Evolutionary conservation across 2,797 vertebrate species (phyloP).

Genomic region (Octomys mimax): DNA sequence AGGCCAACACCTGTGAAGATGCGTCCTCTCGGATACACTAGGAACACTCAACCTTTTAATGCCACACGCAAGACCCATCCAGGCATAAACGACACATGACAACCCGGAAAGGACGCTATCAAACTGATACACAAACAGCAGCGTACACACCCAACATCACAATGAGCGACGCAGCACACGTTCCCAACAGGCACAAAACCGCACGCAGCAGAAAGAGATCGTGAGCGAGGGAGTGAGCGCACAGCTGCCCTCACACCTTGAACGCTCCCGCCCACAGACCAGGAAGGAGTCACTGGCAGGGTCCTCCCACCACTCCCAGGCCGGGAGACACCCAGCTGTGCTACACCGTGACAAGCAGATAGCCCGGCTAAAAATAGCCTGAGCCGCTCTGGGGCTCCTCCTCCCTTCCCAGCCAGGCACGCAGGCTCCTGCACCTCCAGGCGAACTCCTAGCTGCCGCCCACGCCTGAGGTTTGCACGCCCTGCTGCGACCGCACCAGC

Average conservation of each 20-base stretch:
- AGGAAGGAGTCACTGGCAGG: slow-evolving; percentile 70
- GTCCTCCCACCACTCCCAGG: slow-evolving; percentile 66
- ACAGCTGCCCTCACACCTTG: slow-evolving; percentile 68
- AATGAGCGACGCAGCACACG: neutral
- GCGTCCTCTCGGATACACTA: neutral
- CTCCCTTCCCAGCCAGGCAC: slow-evolving; percentile 69
- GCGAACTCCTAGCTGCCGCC: slow-evolving; percentile 82
- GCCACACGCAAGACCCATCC: neutral
- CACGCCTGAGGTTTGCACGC: slow-evolving; percentile 74
- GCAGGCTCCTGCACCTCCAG: slow-evolving; percentile 76
- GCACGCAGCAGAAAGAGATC: neutral
- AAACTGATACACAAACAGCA: neutral
- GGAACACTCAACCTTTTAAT: neutral
- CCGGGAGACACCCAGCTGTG: slow-evolving; percentile 87
- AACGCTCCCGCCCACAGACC: slow-evolving; percentile 71
- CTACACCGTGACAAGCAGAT: slow-evolving; percentile 84
- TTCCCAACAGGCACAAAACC: slow-evolving; percentile 56
- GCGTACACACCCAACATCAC: neutral
- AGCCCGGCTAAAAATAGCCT: slow-evolving; percentile 87
- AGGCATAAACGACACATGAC: neutral
- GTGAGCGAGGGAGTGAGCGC: neutral
- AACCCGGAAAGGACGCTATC: neutral
- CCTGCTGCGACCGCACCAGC: slow-evolving; percentile 72
- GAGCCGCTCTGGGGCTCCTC: slow-evolving; percentile 82
- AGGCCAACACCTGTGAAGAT: neutral